phyloP scores from a whole-genome alignment of 2,797 vertebrate species.

The Garrulus glandarius region DNA sequence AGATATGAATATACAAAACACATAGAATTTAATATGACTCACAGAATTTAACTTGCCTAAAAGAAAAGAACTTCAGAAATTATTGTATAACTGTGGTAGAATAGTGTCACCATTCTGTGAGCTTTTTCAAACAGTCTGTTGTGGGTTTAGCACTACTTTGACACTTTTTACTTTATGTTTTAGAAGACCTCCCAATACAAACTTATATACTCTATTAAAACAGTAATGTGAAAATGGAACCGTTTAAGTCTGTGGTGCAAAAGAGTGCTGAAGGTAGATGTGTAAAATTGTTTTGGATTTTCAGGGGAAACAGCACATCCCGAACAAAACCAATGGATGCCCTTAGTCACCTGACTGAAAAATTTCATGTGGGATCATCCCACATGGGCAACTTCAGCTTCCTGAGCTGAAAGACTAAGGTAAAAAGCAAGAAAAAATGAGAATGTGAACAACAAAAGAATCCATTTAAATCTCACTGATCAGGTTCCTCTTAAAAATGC shows the following conservation, averaged over 20 bases:
- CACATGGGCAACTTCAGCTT: neutral
- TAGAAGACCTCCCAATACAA: neutral
- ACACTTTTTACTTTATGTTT: neutral
- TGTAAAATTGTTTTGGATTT: neutral
- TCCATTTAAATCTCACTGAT: neutral
- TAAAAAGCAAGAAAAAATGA: neutral
- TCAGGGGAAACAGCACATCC: neutral
- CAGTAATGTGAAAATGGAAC: neutral
- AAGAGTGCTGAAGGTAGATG: neutral
- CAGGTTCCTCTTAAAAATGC: neutral
- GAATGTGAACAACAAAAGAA: neutral
- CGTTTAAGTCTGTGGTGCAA: neutral
- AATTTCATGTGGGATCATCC: neutral
- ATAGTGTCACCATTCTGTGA: neutral
- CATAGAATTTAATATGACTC: neutral
- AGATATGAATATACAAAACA: neutral
- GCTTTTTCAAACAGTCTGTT: neutral
- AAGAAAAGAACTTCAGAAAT: neutral
- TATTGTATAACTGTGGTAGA: neutral
- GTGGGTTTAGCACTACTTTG: neutral
- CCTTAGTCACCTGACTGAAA: neutral
- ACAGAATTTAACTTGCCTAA: neutral
- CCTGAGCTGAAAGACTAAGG: neutral
- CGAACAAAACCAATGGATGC: neutral
- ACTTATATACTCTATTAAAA: neutral